Base-by-base conservation (phyloP, 1,140 invertebrate genomes). In the Trigoniulus corallinus region DNA sequence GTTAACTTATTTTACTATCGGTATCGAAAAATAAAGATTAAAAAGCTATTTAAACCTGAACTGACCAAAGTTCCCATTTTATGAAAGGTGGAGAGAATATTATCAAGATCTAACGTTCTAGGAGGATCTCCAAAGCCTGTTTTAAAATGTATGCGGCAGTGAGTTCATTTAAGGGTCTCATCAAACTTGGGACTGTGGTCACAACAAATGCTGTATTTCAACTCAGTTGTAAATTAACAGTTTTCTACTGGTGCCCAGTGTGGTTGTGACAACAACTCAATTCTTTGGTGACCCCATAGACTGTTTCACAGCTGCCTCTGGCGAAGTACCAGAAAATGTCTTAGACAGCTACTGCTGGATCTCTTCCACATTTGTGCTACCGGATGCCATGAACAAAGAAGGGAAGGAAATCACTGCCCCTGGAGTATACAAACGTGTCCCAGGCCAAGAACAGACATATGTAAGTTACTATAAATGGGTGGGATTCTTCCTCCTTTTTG, bases 401-500 rank as follows among this genome's bases (percentile, higher is more conserved):
- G 59, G 57, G 18, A 53, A 43, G 12, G 59, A 61, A 40, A 51
- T 63, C 1, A 22, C 56, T 1, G 26, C 23, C 4, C 44, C 56
- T 12, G 49, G 49, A 22, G 45, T 24, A 18, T 39, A n/a, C n/a
- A 58, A 54, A 18, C 13, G 50, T 22, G n/a, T 18, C 23, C 18
- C 44, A 1, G 51, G 58, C 18, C 46, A 44, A 3, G 53, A 55
- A 15, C 7, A 34, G 15, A 52, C 47, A 15, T 53, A 53, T 37
- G 43, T 89, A 61, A 80, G 84, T 20, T 98, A 96, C 68, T 96
- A 96, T 65, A 92, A 75, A 55, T 95, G 92, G 92, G 88, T 95
- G 34, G 92, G 88, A 64, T 89, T 95, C 67, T 62, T 71, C 21
- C 54, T 72, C 12, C 63, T 65, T 15, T 54, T 71, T 18, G 65